phyloP scores from a whole-genome alignment of 2,888 invertebrate genomes.

The Platycnemis pennipes region DNA sequence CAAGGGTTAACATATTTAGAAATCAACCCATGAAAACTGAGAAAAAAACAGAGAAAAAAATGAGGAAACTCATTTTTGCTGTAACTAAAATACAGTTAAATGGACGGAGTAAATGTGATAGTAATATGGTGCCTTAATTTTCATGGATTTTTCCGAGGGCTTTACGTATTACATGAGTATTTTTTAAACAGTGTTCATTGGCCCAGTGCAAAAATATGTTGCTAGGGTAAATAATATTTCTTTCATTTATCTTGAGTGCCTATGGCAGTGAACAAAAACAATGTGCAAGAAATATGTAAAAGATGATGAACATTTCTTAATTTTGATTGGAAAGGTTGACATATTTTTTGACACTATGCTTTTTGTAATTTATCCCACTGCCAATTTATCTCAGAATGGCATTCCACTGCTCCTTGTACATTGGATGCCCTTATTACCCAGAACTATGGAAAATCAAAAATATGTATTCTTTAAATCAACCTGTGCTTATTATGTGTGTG shows the following conservation, averaged over 20 bases:
- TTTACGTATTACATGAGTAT: not conserved
- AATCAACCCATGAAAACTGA: not conserved
- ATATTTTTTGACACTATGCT: not conserved
- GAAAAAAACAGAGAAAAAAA: not conserved
- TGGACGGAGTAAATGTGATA: not conserved
- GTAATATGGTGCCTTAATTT: conserved; percentile 23
- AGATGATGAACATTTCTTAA: too few species aligned
- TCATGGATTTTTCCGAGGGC: not conserved
- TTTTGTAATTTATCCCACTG: not conserved
- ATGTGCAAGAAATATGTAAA: not conserved
- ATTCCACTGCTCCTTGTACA: not conserved
- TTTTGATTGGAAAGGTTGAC: not conserved
- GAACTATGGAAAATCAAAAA: too few species aligned
- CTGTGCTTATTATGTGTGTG: not conserved
- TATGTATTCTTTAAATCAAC: not conserved
- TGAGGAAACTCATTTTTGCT: not conserved
- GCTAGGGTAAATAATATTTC: not conserved
- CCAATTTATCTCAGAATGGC: not conserved
- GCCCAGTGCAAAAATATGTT: not conserved
- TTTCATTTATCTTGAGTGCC: not conserved
- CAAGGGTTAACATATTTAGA: not conserved
- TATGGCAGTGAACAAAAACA: not conserved
- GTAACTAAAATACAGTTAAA: not conserved
- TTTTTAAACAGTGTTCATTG: not conserved
- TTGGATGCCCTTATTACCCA: too few species aligned